Base-by-base conservation (phyloP, 2,888 invertebrate species). In the Uropetala carovei region DNA sequence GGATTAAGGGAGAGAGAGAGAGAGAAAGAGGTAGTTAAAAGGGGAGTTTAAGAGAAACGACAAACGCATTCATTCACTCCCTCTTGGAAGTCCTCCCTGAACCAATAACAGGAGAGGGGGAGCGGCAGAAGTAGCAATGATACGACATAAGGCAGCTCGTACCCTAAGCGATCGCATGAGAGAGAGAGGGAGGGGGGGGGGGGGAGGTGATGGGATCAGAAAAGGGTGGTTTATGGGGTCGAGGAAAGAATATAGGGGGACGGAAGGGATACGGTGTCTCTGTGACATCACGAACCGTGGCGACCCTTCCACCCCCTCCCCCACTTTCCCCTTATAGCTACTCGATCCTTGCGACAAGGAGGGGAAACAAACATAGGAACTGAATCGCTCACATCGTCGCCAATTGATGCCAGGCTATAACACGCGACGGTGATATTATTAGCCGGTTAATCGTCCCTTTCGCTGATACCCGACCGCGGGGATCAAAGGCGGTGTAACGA, bases 11-110 rank as follows among this genome's bases (percentile, higher is more conserved):
- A 30, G n/a, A 58, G 58, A 58, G 27, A 16, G 60, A n/a, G 30
- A 27, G 60, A 58, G 59, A 22, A 13, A 30, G 60, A 30, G 86
- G 7, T 59, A 27, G 60, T 22, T 58, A 56, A 57, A 18, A 60
- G 60, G 59, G 57, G 43, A 43, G 43, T 43, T 43, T 43, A 16
- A 60, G 60, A 60, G 18, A 8, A 64, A 43, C 89, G 89, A 68
- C 89, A 89, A 89, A 89, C 89, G 89, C 59, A 64, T 64, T 89
- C 86, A 30, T 86, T 86, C 57, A 60, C 86, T 59, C 85, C 22
- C 22, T 27, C 27, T 43, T 10, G 43, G 82, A 27, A 82, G 43
- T 43, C 82, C 82, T 27, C 82, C 10, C 82, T 30, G 16, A 4
- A 27, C 58, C 59, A 22, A 68, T 22, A n/a, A 57, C 27, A 22